Conservation (phyloP, 2,888 invertebrate species). For the Drosophila longiperda region DNA sequence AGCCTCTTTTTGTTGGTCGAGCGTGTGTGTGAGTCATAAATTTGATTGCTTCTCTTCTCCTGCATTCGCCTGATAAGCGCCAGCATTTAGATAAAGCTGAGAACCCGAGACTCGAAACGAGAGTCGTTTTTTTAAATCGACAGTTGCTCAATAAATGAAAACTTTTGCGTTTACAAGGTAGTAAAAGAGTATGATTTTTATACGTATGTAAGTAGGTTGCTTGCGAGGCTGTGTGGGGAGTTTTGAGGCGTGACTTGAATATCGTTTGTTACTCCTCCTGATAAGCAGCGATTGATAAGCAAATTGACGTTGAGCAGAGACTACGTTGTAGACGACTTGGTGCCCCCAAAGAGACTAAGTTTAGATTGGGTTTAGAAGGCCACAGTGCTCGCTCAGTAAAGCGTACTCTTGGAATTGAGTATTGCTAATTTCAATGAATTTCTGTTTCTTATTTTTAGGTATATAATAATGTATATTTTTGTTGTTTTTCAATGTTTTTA, state of each 20-base stretch:
- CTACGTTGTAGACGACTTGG: slow-evolving; percentile 40
- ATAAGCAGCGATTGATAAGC: slow-evolving; percentile 54
- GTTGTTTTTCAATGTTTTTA: background rate
- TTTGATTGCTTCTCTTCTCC: slow-evolving; percentile 47
- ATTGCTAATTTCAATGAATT: background rate
- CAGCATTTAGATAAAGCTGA: slow-evolving; percentile 73
- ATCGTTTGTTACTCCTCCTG: slow-evolving; percentile 14
- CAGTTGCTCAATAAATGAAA: slow-evolving; percentile 46
- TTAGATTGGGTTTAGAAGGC: background rate
- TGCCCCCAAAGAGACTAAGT: slow-evolving; percentile 12
- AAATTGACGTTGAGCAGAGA: slow-evolving; percentile 37
- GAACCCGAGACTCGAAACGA: slow-evolving; percentile 7
- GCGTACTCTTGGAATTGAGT: background rate
- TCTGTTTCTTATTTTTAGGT: accelerated
- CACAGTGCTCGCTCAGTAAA: background rate
- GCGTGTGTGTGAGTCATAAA: slow-evolving; percentile 72
- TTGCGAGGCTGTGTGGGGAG: slow-evolving; percentile 35
- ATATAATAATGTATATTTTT: background rate
- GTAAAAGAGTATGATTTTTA: background rate
- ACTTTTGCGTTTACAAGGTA: slow-evolving; percentile 28
- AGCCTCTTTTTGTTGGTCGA: slow-evolving; percentile 56
- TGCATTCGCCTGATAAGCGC: slow-evolving; percentile 70
- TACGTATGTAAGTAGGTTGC: slow-evolving; percentile 46
- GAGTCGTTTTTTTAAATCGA: slow-evolving; percentile 26
- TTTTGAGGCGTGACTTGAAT: slow-evolving; percentile 8